phyloP scores from a whole-genome alignment of 1,140 invertebrate species.

The Neodiprion lecontei region DNA sequence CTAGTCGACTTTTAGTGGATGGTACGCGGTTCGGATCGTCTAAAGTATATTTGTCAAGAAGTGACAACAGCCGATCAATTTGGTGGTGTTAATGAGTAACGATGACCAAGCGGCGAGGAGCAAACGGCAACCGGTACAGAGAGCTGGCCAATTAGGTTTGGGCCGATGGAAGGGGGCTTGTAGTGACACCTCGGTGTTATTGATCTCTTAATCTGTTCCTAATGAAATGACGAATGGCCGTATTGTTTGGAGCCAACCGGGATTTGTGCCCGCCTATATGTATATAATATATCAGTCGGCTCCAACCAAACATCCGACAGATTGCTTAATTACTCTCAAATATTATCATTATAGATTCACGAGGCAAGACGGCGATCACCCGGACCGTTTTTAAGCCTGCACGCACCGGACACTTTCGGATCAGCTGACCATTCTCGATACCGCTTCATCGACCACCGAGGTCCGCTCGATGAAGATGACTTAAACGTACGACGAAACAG shows the following conservation, averaged over 20 bases:
- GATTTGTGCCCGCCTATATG: slow-evolving; percentile 9
- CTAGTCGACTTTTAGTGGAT: no score
- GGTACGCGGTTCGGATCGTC: neutral
- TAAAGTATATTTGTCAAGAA: slow-evolving; percentile 26
- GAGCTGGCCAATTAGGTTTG: slow-evolving; percentile 33
- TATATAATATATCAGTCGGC: slow-evolving; percentile 16
- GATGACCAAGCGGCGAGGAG: slow-evolving; percentile 22
- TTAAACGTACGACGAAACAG: neutral
- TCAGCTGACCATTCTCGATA: no score
- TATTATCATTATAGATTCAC: neutral
- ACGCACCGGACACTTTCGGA: no score
- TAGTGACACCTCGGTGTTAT: slow-evolving; percentile 31
- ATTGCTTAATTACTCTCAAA: slow-evolving; percentile 9
- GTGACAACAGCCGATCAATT: slow-evolving; percentile 34
- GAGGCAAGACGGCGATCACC: neutral
- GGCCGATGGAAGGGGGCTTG: slow-evolving; percentile 34
- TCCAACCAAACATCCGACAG: slow-evolving; percentile 12
- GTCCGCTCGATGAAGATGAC: neutral
- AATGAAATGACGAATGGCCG: slow-evolving; percentile 46
- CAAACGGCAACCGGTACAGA: neutral
- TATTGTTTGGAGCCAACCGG: slow-evolving; percentile 29
- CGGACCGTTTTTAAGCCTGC: neutral
- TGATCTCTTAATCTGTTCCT: slow-evolving; percentile 45
- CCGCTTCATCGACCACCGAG: no score
- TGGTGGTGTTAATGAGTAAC: slow-evolving; percentile 32